A percentile compares a stretch with the other conserved stretches of the same genome.
Conservation (phyloP, 2,888 invertebrate species). For the Zygogramma bicolorata region DNA sequence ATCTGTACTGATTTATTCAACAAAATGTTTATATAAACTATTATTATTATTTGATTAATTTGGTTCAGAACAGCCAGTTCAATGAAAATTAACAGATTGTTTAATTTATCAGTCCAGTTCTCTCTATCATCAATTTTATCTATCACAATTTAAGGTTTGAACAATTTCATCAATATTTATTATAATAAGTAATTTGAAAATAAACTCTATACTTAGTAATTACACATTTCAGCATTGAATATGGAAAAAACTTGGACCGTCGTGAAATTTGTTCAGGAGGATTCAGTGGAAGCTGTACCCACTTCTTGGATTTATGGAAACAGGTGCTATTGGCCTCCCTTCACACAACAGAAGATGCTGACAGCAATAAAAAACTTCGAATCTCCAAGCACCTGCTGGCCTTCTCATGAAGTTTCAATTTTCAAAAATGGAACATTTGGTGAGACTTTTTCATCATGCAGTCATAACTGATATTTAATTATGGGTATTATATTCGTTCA, state of each 20-base stretch:
- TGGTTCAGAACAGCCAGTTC: neutral
- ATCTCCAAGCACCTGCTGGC: constrained; percentile 4
- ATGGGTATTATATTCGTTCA: neutral
- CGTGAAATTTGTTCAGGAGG: neutral
- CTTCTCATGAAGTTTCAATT: constrained; percentile 6
- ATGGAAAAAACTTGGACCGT: constrained; percentile 15
- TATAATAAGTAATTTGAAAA: neutral
- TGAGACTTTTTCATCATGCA: constrained; percentile 7
- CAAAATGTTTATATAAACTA: neutral
- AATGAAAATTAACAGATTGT: neutral
- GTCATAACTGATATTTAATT: constrained; percentile 8
- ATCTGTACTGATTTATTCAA: constrained; percentile 7
- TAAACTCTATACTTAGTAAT: neutral
- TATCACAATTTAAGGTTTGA: too few relatives aligned
- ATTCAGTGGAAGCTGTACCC: constrained; percentile 13
- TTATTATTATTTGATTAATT: neutral
- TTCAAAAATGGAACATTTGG: constrained; percentile 14
- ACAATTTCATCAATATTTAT: neutral
- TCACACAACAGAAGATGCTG: too few relatives aligned
- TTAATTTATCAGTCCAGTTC: neutral
- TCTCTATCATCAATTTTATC: too few relatives aligned
- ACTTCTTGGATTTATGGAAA: neutral
- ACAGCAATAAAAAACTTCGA: constrained; percentile 5
- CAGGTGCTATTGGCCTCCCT: constrained; percentile 7
- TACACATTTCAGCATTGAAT: constrained; percentile 1